Base-by-base conservation (phyloP, 23 tunicate species). In the Styela clava region DNA sequence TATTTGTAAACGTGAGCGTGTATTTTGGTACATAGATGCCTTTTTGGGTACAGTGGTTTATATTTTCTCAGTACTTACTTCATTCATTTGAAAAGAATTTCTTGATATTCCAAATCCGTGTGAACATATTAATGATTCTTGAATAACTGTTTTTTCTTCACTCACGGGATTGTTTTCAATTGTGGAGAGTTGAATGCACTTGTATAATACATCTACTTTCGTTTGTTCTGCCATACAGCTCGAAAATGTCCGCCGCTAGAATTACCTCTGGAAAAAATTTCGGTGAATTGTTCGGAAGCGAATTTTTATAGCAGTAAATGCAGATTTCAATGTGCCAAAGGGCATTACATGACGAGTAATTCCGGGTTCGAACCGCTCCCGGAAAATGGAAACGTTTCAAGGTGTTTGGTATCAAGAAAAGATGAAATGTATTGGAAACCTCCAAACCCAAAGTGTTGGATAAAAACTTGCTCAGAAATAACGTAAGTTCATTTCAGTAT, bases 391-490 rank as follows among this genome's bases (percentile, higher is more conserved):
- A 24, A n/a, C 22, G 32, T 2, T 25, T 73, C 78, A 24, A 33
- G 36, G 21, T 73, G 78, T 22, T n/a, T 31, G 61, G 78, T 73
- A 31, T 73, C 78, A 27, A 19, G 78, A 35, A 31, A 0, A 12
- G 78, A 73, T 61, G 56, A 73, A 1, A 73, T 73, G 78, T 24
- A 25, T 27, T 73, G 78, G 78, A 73, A 31, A 2, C 78, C 78
- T n/a, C 44, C 56, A 16, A 24, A 28, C 27, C 78, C 78, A 0
- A 73, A 19, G 24, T 73, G 78, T 33, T 23, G 2, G 36, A 73
- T 33, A 23, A 73, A 73, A 73, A 73, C 52, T 16, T 73, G 78
- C 56, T 61, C 56, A 20, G 61, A 31, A 24, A 1, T 73, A 1
- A 33, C 27, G 78, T 73, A 33, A 73, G 51, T 73, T 23, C 21